phyloP scores from a whole-genome alignment of 2,113 vertebrate genomes.

The Calidris pugnax region DNA sequence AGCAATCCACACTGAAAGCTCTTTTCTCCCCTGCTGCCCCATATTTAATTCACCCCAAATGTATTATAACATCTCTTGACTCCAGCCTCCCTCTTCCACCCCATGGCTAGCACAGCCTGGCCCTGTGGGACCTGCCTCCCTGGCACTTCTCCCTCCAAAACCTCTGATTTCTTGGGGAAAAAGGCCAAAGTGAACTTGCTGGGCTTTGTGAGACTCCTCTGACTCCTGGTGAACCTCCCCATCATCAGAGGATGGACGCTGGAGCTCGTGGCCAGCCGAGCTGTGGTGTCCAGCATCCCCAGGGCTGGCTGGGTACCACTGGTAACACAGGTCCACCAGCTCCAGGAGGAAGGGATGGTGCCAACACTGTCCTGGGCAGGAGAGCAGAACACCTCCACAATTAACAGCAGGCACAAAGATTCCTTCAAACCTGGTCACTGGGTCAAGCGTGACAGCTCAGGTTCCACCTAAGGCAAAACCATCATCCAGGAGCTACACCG shows the following conservation, averaged over 20 bases:
- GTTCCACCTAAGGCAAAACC: not conserved
- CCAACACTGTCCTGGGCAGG: not conserved
- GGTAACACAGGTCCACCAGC: accelerated
- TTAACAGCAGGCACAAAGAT: not conserved
- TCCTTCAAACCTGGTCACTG: not conserved
- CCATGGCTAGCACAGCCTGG: not conserved
- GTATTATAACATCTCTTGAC: not conserved
- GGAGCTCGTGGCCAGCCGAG: not conserved
- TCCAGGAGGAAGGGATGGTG: not conserved
- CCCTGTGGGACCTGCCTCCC: not conserved
- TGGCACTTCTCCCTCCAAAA: slow-evolving; percentile 43
- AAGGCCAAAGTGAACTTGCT: slow-evolving; percentile 16
- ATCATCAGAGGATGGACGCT: slow-evolving; percentile 26
- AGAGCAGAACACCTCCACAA: not conserved
- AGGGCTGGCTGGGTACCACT: not conserved
- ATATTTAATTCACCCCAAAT: not conserved
- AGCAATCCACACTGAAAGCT: not conserved
- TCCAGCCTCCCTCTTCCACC: not conserved
- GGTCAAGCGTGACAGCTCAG: not conserved
- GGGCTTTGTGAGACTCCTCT: slow-evolving; percentile 11
- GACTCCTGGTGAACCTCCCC: not conserved
- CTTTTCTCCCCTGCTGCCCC: not conserved
- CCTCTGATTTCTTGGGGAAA: slow-evolving; percentile 37
- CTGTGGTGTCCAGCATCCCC: not conserved
- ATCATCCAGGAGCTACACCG: not conserved